These are phyloP conservation scores for Prolemur simus DNA, from an alignment of 2,113 vertebrate genomes.

Conservation along the genomic window DNA sequence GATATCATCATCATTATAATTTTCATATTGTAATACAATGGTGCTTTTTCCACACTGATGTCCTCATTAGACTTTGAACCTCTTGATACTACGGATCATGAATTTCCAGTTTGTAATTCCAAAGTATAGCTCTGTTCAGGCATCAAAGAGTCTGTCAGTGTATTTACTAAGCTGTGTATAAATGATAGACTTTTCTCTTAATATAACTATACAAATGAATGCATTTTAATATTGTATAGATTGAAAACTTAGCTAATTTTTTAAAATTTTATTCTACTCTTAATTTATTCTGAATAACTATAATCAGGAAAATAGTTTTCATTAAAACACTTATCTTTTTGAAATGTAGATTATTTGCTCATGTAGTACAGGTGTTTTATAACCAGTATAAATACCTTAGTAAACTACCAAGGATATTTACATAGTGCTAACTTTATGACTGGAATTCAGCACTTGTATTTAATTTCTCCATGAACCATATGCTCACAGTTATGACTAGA, in stretches of 20 bases:
- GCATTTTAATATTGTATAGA: neutral
- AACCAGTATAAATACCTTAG: neutral
- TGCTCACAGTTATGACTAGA: slow-evolving; percentile 4
- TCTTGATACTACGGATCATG: neutral
- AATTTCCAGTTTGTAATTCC: neutral
- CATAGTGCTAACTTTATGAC: neutral
- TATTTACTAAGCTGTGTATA: neutral
- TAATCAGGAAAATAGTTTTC: neutral
- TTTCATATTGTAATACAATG: neutral
- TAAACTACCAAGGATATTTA: neutral
- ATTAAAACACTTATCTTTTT: neutral
- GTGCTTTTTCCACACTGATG: neutral
- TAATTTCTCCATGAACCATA: neutral
- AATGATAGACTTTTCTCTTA: neutral
- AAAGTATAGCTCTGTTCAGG: neutral
- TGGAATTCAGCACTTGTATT: neutral
- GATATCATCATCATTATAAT: neutral
- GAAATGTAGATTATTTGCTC: neutral
- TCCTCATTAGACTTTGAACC: neutral
- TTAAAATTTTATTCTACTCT: neutral
- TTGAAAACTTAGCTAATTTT: neutral
- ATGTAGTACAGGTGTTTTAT: neutral
- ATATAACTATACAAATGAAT: neutral
- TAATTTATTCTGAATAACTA: neutral
- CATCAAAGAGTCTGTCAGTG: neutral